A percentile compares a stretch with the other conserved stretches of the same genome.
Conservation (phyloP, 2,113 vertebrate genomes). For the Dolichotis patagonum region DNA sequence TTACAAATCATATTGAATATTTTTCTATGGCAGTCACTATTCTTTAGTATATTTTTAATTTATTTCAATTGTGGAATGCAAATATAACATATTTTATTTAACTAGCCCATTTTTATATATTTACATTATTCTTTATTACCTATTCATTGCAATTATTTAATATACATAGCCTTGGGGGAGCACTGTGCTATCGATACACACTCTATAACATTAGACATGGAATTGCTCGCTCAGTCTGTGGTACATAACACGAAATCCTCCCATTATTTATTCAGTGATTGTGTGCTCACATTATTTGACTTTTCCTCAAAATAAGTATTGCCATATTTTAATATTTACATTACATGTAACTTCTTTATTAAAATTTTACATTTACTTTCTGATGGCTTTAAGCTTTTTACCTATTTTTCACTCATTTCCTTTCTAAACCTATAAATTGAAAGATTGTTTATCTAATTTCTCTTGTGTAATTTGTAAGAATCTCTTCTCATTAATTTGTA, state of each 20-base stretch:
- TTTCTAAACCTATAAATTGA: not conserved
- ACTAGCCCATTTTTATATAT: not conserved
- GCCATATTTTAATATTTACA: not conserved
- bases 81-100: conserved; percentile 7
- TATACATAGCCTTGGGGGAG: not conserved
- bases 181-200: not conserved
- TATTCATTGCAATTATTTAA: not conserved
- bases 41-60: not conserved
- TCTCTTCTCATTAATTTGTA: not conserved
- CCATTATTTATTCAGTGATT: not conserved
- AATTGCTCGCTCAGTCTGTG: not conserved
- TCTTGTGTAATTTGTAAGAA: not conserved
- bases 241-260: not conserved
- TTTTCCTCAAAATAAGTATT: conserved; percentile 11
- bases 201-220: not conserved
- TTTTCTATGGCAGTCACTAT: not conserved
- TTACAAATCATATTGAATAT: not conserved
- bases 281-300: not conserved
- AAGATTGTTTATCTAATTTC: not conserved
- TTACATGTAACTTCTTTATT: not conserved
- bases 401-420: not conserved
- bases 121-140: not conserved
- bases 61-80: not conserved
- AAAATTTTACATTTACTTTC: not conserved
- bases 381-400: not conserved